These are phyloP conservation scores for Stichodactyla mertensii DNA, from an alignment of 64 coral and sea anemone species.

Conservation along the genomic window DNA sequence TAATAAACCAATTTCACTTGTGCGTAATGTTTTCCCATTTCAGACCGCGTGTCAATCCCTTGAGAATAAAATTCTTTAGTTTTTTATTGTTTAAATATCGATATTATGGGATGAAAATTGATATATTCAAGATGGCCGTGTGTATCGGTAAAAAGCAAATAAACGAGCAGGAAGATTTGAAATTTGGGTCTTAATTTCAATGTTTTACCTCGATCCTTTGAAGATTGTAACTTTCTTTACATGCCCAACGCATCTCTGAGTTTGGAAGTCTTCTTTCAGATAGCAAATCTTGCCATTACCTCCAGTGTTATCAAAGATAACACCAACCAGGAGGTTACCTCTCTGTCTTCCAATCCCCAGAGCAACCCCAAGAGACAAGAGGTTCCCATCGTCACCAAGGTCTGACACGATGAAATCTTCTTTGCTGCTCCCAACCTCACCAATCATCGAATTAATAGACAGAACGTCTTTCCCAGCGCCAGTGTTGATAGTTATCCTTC, in stretches of 20 bases:
- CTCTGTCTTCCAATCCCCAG: constrained; percentile 33
- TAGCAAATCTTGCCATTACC: constrained; percentile 46
- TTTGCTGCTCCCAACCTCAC: constrained; percentile 1
- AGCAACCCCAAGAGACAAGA: constrained; percentile 53
- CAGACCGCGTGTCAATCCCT: too few species aligned
- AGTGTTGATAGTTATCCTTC: constrained; percentile 48
- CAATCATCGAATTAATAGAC: constrained; percentile 29
- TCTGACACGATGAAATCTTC: constrained; percentile 45
- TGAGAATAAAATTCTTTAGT: too few species aligned
- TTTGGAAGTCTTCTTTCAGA: constrained; percentile 25
- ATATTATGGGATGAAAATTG: too few species aligned
- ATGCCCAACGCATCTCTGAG: constrained; percentile 47
- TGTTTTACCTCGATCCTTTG: constrained; percentile 49
- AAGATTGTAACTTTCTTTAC: constrained; percentile 54
- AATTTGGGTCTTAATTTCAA: not conserved
- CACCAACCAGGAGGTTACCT: constrained; percentile 33
- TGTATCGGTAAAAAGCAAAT: too few species aligned
- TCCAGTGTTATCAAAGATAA: constrained; percentile 44
- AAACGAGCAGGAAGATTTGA: too few species aligned
- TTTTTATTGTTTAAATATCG: too few species aligned
- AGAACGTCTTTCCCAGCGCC: constrained; percentile 58
- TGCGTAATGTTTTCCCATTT: too few species aligned
- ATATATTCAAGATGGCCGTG: too few species aligned
- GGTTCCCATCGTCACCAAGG: constrained; percentile 44
- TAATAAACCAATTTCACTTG: too few species aligned